These are phyloP conservation scores for Mylabris sibirica DNA, from an alignment of 2,888 invertebrate species.

Conservation along the genomic window DNA sequence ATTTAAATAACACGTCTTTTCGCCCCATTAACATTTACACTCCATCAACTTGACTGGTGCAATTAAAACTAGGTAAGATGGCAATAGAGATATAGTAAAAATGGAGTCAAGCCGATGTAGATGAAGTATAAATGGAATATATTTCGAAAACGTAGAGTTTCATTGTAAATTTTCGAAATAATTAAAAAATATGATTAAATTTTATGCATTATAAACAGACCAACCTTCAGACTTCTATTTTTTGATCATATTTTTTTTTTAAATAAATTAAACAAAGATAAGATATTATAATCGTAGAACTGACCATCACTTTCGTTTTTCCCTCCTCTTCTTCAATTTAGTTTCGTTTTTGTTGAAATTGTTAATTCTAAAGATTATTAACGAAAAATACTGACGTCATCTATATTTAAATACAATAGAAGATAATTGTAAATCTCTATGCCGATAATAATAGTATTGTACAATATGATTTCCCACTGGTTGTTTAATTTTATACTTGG, in stretches of 20 bases:
- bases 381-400: neutral
- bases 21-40: neutral
- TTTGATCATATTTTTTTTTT: neutral
- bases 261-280: neutral
- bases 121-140: neutral
- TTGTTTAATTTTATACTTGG: neutral
- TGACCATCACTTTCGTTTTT: constrained; percentile 7
- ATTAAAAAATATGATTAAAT: neutral
- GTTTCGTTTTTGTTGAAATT: neutral
- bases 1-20: neutral
- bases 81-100: too few relatives aligned
- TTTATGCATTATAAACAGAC: neutral
- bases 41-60: neutral
- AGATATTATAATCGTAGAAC: neutral
- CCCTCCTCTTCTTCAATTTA: neutral
- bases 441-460: neutral
- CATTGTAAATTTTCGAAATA: too few relatives aligned
- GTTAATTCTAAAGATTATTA: neutral
- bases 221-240: neutral
- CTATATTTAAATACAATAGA: constrained; percentile 6
- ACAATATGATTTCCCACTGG: neutral
- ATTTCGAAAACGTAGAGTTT: neutral
- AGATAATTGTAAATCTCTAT: neutral
- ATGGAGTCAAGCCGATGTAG: neutral
- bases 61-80: too few relatives aligned